A percentile compares a stretch with the other conserved stretches of the same genome.
phyloP scores from a whole-genome alignment of 2,113 vertebrate species.

The Calidris pygmaea region DNA sequence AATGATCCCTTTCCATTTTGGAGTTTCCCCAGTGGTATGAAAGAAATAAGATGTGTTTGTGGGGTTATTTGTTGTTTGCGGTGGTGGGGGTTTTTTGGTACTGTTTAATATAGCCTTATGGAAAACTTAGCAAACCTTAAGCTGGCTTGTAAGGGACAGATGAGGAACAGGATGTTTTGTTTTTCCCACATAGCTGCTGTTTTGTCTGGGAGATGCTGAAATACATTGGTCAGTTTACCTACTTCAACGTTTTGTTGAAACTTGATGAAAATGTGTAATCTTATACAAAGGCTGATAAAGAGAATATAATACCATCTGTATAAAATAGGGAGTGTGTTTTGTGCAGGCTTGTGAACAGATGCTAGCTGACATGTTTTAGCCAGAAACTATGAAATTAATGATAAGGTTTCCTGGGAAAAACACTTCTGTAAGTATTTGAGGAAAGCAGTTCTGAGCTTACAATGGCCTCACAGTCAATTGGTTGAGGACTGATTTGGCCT shows the following conservation, averaged over 20 bases:
- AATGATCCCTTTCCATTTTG: not conserved
- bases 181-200: not conserved
- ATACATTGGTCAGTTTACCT: not conserved
- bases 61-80: not conserved
- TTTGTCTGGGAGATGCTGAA: not conserved
- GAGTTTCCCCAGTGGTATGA: not conserved
- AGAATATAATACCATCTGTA: not conserved
- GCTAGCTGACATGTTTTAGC: slow-evolving; percentile 32
- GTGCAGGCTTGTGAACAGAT: slow-evolving; percentile 24
- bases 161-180: not conserved
- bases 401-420: slow-evolving; percentile 54
- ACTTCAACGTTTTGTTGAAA: not conserved
- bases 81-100: not conserved
- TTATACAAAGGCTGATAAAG: not conserved
- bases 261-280: not conserved
- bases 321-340: not conserved
- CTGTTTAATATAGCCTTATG: not conserved
- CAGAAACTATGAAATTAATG: slow-evolving; percentile 37
- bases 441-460: slow-evolving; percentile 13
- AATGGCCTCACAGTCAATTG: not conserved
- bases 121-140: not conserved
- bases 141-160: not conserved
- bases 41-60: not conserved
- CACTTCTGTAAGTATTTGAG: slow-evolving; percentile 19
- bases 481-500: not conserved